Conservation (phyloP, 1,140 invertebrate species). For the Protaetia brevitarsis region DNA sequence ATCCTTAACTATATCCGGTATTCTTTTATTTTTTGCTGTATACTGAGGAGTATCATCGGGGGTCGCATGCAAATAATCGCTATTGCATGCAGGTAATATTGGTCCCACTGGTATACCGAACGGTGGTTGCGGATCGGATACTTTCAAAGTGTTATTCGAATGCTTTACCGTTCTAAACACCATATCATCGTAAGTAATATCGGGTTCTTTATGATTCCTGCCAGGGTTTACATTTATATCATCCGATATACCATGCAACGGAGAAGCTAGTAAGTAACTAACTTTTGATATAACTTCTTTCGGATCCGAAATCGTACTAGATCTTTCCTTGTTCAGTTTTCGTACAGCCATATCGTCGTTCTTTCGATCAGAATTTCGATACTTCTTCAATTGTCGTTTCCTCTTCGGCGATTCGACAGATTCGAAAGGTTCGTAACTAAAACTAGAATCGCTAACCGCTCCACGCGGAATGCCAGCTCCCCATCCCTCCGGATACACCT, state of each 20-base stretch:
- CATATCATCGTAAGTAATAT: slow-evolving; percentile 79
- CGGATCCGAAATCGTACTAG: slow-evolving; percentile 54
- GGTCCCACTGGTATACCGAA: slow-evolving; percentile 86
- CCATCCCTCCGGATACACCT: slow-evolving; percentile 31
- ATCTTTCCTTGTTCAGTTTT: slow-evolving; percentile 60
- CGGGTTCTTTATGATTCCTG: slow-evolving; percentile 66
- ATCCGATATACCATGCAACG: slow-evolving; percentile 53
- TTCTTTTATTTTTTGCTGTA: slow-evolving; percentile 61
- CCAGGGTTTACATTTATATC: slow-evolving; percentile 49
- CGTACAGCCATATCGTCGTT: slow-evolving; percentile 79
- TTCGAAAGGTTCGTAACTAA: slow-evolving; percentile 45
- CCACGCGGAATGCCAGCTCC: slow-evolving; percentile 28
- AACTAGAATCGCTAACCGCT: slow-evolving; percentile 44
- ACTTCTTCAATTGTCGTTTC: slow-evolving; percentile 44
- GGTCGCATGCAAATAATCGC: slow-evolving; percentile 77
- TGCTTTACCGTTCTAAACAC: slow-evolving; percentile 75
- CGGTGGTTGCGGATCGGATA: slow-evolving; percentile 77
- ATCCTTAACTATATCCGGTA: slow-evolving; percentile 80
- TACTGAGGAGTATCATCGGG: slow-evolving; percentile 60
- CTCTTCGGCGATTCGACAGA: slow-evolving; percentile 35
- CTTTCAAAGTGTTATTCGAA: slow-evolving; percentile 68
- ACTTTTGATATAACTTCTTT: slow-evolving; percentile 60
- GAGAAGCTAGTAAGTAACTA: slow-evolving; percentile 70
- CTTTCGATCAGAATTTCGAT: slow-evolving; percentile 59
- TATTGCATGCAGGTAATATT: slow-evolving; percentile 68